A percentile compares a stretch with the other conserved stretches of the same genome.
Evolutionary conservation across 2,797 vertebrate genomes (phyloP).

Genomic region (Poliocrania exsul): DNA sequence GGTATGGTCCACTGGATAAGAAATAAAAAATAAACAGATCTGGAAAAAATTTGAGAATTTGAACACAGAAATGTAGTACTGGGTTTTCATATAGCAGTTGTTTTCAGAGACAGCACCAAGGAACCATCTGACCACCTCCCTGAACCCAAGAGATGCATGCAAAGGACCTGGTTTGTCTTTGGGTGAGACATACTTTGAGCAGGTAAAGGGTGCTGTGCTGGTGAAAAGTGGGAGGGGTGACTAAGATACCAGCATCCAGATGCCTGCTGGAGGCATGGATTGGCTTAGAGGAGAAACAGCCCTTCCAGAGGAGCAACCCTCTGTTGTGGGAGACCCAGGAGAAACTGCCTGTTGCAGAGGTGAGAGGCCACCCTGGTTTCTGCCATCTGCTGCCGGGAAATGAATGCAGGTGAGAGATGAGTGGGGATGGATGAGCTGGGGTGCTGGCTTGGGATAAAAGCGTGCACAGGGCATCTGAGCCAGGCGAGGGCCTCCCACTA

Average conservation of each 20-base stretch:
- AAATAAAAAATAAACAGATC: background rate
- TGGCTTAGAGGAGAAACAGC: background rate
- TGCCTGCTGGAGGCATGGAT: background rate
- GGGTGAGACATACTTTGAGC: background rate
- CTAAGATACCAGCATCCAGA: fast-evolving
- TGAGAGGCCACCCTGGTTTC: background rate
- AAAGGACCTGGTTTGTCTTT: background rate
- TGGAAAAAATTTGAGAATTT: background rate
- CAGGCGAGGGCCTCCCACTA: background rate
- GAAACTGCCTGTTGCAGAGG: background rate
- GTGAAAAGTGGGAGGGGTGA: background rate
- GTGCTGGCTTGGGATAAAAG: background rate
- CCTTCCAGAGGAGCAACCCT: background rate
- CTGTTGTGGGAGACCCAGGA: fast-evolving
- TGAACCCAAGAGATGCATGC: background rate
- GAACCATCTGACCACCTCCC: background rate
- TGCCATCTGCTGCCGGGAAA: fast-evolving
- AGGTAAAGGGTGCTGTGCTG: background rate
- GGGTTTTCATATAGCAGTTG: background rate
- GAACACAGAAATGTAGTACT: background rate
- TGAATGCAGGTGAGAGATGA: background rate
- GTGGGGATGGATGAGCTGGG: background rate
- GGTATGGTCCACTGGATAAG: fast-evolving
- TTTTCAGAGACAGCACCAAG: background rate
- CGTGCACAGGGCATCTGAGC: fast-evolving